These are phyloP conservation scores for Chrysaora quinquecirrha DNA, from an alignment of 30 jellyfish, hydroid and myxozoan species.

Conservation along the genomic window DNA sequence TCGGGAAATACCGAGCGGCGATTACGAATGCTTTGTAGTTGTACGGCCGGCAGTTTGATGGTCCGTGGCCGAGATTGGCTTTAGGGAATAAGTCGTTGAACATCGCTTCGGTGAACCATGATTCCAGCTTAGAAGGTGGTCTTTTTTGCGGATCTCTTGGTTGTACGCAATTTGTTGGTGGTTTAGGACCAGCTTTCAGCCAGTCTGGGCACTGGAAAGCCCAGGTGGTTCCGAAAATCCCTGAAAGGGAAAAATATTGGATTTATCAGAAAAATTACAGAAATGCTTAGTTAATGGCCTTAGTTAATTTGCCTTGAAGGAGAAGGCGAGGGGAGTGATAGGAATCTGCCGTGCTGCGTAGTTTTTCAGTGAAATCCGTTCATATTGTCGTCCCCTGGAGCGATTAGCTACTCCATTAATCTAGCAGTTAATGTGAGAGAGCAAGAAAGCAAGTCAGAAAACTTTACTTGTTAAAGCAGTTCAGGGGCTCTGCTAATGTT, in stretches of 20 bases:
- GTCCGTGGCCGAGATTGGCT: constrained; percentile 90
- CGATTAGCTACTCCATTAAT: too few relatives aligned
- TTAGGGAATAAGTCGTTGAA: constrained; percentile 92
- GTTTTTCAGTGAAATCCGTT: too few relatives aligned
- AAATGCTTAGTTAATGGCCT: too few relatives aligned
- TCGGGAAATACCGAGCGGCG: constrained; percentile 93
- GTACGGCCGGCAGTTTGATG: constrained; percentile 91
- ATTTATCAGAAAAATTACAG: too few relatives aligned
- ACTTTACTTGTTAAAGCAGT: too few relatives aligned
- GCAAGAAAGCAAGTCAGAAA: too few relatives aligned
- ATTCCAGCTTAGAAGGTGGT: constrained; percentile 77
- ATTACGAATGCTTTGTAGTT: constrained; percentile 85
- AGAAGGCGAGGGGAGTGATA: too few relatives aligned
- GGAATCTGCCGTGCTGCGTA: too few relatives aligned
- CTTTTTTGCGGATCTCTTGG: constrained; percentile 91
- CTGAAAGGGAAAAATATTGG: constrained; percentile 29
- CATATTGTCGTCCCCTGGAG: too few relatives aligned
- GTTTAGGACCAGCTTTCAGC: constrained; percentile 72
- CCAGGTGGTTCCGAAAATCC: constrained; percentile 33
- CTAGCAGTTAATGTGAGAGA: too few relatives aligned
- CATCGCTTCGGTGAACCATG: constrained; percentile 82
- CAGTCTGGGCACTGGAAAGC: constrained; percentile 85
- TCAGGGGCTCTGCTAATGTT: too few relatives aligned
- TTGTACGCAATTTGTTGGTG: constrained; percentile 78
- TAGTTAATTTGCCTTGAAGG: too few relatives aligned